Conservation (phyloP, 2,113 vertebrate genomes). For the Pangasianodon gigas region DNA sequence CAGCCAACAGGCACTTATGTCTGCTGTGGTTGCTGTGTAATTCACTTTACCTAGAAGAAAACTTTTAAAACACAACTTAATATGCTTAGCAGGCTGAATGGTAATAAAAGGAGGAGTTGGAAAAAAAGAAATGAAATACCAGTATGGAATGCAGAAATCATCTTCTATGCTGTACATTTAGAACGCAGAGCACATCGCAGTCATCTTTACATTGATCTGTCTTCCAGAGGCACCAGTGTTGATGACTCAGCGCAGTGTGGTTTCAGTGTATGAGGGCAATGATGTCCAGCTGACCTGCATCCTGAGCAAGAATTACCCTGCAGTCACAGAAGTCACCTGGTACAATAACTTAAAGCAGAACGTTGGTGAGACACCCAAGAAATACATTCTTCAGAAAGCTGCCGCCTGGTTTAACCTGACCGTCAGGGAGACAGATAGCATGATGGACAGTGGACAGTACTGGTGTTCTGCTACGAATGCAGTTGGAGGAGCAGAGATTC, state of each 20-base stretch:
- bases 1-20: constrained; percentile 41
- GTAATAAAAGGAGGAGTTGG: neutral
- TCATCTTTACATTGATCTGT: neutral
- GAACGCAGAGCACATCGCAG: neutral
- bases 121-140: neutral
- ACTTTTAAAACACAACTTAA: neutral
- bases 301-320: constrained; percentile 66
- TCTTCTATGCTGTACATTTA: neutral
- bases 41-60: neutral
- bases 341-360: constrained; percentile 74
- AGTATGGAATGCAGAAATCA: neutral
- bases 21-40: neutral
- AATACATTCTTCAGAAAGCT: constrained; percentile 75
- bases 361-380: constrained; percentile 63
- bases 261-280: constrained; percentile 80
- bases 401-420: constrained; percentile 78
- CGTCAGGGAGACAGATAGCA: constrained; percentile 73
- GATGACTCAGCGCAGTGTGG: constrained; percentile 68
- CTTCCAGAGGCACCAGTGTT: constrained; percentile 80
- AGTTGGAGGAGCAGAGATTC: constrained; percentile 78
- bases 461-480: constrained; percentile 81
- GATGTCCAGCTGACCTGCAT: constrained; percentile 80
- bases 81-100: neutral
- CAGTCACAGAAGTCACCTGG: constrained; percentile 76
- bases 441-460: constrained; percentile 77